Conservation (phyloP, 2,797 vertebrate species). For the Poecilia gillii region DNA sequence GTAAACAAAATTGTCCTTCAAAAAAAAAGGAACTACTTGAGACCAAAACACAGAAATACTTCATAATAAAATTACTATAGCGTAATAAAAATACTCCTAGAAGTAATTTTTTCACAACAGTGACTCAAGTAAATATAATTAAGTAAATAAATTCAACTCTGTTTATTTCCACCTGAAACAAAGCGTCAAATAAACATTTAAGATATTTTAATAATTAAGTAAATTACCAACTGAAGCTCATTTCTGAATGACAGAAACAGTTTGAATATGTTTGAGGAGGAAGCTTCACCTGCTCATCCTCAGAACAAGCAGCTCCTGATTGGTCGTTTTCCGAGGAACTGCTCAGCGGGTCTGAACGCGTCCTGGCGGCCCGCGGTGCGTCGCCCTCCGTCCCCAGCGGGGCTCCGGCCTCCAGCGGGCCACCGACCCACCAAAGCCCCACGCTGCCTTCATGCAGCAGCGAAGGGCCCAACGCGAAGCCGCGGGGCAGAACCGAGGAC, state of each 20-base stretch:
- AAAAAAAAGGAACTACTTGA: too few relatives aligned
- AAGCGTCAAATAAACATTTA: background rate
- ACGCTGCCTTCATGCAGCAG: slow-evolving; percentile 38
- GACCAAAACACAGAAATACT: too few relatives aligned
- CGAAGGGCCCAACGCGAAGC: slow-evolving; percentile 70
- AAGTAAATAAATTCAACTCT: too few relatives aligned
- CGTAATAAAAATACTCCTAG: too few relatives aligned
- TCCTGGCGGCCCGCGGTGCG: slow-evolving; percentile 12
- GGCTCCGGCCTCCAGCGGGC: slow-evolving; percentile 50
- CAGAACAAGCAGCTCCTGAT: background rate
- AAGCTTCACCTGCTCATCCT: slow-evolving; percentile 42
- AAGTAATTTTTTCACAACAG: too few relatives aligned
- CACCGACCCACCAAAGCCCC: slow-evolving; percentile 76
- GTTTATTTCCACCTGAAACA: background rate
- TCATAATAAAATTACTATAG: too few relatives aligned
- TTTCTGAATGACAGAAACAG: background rate
- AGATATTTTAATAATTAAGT: background rate
- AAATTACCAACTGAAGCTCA: background rate
- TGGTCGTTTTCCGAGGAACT: background rate
- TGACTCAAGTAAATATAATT: too few relatives aligned
- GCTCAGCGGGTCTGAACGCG: background rate
- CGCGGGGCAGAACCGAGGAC: slow-evolving; percentile 52
- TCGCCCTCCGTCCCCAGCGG: slow-evolving; percentile 53
- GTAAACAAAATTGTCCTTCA: too few relatives aligned
- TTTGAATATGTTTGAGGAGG: background rate